Conservation (phyloP, 2,113 vertebrate genomes). For the Megaceryle torquata region DNA sequence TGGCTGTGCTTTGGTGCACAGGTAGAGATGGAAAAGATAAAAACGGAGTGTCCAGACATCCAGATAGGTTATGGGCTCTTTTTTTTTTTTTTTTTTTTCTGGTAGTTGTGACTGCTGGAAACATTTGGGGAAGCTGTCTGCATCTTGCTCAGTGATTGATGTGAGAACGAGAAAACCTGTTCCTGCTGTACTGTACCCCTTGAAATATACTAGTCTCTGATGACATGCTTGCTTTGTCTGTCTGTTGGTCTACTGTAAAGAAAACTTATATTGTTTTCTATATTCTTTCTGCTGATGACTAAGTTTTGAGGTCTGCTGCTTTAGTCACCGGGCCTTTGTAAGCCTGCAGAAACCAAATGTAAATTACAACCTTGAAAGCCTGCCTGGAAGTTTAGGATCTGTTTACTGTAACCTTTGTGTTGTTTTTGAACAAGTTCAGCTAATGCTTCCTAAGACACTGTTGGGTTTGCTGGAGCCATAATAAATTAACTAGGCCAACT, state of each 20-base stretch:
- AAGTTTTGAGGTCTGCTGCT: neutral
- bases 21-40: neutral
- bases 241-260: neutral
- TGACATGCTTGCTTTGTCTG: neutral
- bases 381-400: conserved; percentile 3
- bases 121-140: neutral
- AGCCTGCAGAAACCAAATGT: neutral
- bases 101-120: neutral
- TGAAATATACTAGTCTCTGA: neutral
- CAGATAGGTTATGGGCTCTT: neutral
- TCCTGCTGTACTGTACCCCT: neutral
- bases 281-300: neutral
- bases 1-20: neutral
- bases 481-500: neutral
- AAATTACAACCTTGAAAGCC: neutral
- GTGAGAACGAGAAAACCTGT: conserved; percentile 10
- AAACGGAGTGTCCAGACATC: neutral
- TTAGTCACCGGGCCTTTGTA: neutral
- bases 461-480: rapidly evolving
- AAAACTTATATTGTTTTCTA: neutral
- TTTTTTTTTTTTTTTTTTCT: neutral
- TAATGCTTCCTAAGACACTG: neutral
- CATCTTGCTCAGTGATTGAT: neutral
- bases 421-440: neutral
- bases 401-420: neutral